phyloP scores from a whole-genome alignment of 1,140 invertebrate species.

The Adoxophyes honmai region DNA sequence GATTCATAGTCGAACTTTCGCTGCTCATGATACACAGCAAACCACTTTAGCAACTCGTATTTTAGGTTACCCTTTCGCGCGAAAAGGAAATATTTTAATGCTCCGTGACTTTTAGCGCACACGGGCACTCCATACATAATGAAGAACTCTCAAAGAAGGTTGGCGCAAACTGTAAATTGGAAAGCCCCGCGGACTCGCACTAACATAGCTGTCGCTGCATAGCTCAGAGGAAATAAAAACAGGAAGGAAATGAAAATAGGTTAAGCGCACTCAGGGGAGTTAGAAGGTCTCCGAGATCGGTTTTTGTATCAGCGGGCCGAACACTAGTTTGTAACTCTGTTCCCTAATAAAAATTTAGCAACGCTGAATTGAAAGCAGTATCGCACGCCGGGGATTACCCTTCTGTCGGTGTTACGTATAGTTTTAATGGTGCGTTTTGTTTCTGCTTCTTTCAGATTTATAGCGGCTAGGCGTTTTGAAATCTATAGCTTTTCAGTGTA shows the following conservation, averaged over 20 bases:
- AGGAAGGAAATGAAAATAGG: constrained; percentile 61
- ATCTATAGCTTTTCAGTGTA: no score
- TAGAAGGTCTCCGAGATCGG: constrained; percentile 39
- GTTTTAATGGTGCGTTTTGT: constrained; percentile 4
- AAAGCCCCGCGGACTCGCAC: background rate
- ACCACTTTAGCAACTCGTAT: no score
- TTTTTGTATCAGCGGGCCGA: constrained; percentile 41
- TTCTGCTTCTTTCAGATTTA: no score
- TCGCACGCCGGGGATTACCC: background rate
- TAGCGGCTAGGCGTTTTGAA: no score
- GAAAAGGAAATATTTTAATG: no score
- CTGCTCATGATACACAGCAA: no score
- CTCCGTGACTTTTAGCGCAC: no score
- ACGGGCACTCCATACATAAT: no score
- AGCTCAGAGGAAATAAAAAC: constrained; percentile 56
- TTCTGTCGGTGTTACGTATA: constrained; percentile 8
- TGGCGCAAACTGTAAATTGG: constrained; percentile 5
- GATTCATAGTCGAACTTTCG: no score
- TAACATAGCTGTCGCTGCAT: constrained; percentile 25
- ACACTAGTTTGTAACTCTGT: constrained; percentile 16
- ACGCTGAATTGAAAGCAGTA: constrained; percentile 19
- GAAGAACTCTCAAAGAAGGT: no score
- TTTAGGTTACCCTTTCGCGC: no score
- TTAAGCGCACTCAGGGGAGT: constrained; percentile 52
- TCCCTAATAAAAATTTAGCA: constrained; percentile 46